These are phyloP conservation scores for Drosophila niveifrons DNA, from an alignment of 2,888 invertebrate species.

Conservation along the genomic window DNA sequence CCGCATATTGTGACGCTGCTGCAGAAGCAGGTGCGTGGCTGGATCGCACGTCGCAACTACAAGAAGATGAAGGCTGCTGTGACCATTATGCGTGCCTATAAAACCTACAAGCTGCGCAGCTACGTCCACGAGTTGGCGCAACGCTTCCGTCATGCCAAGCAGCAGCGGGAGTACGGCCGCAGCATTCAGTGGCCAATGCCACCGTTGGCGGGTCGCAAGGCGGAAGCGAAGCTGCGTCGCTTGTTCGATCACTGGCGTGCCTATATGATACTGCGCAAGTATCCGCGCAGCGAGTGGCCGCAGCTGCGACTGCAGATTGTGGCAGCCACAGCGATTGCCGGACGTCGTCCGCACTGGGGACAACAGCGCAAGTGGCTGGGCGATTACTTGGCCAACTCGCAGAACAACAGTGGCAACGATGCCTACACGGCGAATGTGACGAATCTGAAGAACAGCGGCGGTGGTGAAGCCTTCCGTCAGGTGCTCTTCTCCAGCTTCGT, in stretches of 20 bases:
- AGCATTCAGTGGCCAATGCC: conserved; percentile 93
- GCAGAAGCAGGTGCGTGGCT: conserved; percentile 97
- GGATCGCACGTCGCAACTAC: conserved; percentile 91
- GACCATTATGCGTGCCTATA: conserved; percentile 92
- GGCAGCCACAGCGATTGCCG: conserved; percentile 90
- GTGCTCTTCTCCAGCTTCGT: conserved; percentile 85
- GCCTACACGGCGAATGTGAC: conserved; percentile 89
- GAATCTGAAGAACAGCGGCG: conserved; percentile 87
- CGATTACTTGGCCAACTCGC: conserved; percentile 90
- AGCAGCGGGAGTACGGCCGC: conserved; percentile 91
- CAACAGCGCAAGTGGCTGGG: conserved; percentile 93
- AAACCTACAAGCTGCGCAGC: conserved; percentile 90
- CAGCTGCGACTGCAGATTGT: conserved; percentile 93
- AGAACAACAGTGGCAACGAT: conserved; percentile 89
- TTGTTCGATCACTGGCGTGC: conserved; percentile 95
- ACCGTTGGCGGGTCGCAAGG: conserved; percentile 89
- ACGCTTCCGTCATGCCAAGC: conserved; percentile 89
- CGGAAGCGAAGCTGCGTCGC: conserved; percentile 87
- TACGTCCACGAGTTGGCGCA: conserved; percentile 89
- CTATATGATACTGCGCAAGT: conserved; percentile 92
- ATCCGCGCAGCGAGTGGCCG: conserved; percentile 94
- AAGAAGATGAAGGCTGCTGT: conserved; percentile 94
- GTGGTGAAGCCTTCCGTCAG: conserved; percentile 88
- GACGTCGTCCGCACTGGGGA: conserved; percentile 89
- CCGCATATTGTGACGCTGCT: conserved; percentile 96